Evolutionary conservation across 2,113 vertebrate genomes (phyloP), one percentile per base, ranked within the genome.

Genomic region (Pholis gunnellus): DNA sequence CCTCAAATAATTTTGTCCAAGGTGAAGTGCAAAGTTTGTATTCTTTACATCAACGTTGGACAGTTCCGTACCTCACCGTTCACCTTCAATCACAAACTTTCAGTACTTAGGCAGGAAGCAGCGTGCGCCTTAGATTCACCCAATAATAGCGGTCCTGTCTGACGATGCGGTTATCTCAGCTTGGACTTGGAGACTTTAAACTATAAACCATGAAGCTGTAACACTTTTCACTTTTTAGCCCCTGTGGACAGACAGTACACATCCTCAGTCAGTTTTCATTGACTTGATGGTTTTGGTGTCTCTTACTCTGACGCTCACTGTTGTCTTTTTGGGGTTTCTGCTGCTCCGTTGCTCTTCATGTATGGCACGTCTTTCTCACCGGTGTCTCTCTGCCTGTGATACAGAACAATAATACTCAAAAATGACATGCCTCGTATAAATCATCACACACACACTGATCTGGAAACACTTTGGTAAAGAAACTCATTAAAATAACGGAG

Each of bases 321-420:
- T 44, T 64, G 67, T 91, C 78, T 78, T 84, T 89, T 78, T 14
- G 31, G 42, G 31, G 25, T 78, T 11, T 73, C 74, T 64, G 75
- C 50, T 67, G 40, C 74, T 85, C 71, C 83, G 2, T 90, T 87
- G 73, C 74, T 87, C 82, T 78, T 93, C 78, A 50, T 65, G 46
- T 93, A 84, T 78, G 91, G 88, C 76, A 72, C 67, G 0, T 93
- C 91, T 50, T 64, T 79, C 46, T 93, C 92, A 34, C 0, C 0
- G 3, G 61, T 11, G 10, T 78, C 81, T 56, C 71, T 91, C 73
- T 93, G 88, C 65, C 94, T 94, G 85, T 68, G 46, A 72, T 20
- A 75, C 42, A 68, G 18, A 75, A 56, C 27, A 67, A 67, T 15
- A 31, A 60, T 2, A 31, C 29, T 20, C 8, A 60, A n/a, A 6